phyloP scores from a whole-genome alignment of 2,113 vertebrate species.

The Glaucidium brasilianum region DNA sequence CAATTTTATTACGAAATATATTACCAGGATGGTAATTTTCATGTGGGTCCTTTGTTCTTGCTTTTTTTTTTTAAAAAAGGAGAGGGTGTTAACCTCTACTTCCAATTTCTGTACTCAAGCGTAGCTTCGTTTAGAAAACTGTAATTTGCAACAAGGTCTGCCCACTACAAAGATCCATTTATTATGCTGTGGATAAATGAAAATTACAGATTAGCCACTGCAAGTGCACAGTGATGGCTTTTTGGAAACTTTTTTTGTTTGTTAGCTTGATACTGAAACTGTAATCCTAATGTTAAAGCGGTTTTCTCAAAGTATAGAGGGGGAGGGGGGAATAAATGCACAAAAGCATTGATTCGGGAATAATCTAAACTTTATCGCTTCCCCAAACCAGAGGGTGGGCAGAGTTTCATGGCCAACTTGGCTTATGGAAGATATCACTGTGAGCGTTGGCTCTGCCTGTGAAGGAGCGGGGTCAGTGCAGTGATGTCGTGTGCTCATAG shows the following conservation, averaged over 20 bases:
- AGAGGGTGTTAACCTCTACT: background rate
- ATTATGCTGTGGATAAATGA: background rate
- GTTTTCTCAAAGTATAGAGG: background rate
- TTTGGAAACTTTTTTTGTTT: background rate
- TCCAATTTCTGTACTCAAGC: background rate
- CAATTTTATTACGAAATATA: background rate
- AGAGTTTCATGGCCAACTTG: background rate
- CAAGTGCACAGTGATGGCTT: background rate
- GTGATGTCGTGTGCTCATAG: accelerated
- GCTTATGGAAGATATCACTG: background rate
- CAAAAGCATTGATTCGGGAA: background rate
- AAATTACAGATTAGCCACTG: background rate
- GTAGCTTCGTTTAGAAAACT: background rate
- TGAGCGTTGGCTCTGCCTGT: background rate
- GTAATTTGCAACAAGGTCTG: background rate
- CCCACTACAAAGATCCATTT: background rate
- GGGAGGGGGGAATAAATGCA: background rate
- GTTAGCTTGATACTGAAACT: background rate
- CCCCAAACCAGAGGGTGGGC: background rate
- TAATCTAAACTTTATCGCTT: background rate
- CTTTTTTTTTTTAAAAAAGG: background rate
- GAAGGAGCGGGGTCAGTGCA: background rate
- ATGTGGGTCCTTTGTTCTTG: background rate
- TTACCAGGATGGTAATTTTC: background rate
- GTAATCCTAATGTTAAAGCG: background rate